phyloP scores from a whole-genome alignment of 2,888 invertebrate genomes.

The Oeneis ivallda region DNA sequence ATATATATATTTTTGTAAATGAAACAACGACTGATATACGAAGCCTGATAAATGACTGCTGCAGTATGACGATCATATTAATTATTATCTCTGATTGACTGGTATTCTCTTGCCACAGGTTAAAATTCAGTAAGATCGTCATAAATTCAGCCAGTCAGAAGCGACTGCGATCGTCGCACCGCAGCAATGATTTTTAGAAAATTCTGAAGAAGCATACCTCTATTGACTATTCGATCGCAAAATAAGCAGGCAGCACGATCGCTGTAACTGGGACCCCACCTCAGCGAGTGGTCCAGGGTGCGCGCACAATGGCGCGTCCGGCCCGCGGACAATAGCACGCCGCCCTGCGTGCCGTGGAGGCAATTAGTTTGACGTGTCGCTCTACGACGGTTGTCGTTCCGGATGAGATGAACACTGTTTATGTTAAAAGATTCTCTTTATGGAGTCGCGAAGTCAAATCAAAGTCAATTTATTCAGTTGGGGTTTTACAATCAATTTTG shows the following conservation, averaged over 20 bases:
- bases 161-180: no score
- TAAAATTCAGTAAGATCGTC: no score
- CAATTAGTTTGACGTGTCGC: constrained; percentile 12
- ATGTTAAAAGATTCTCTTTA: background rate
- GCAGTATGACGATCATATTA: no score
- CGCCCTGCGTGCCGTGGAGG: constrained; percentile 17
- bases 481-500: background rate
- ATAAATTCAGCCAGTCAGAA: no score
- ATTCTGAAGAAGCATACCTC: no score
- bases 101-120: no score
- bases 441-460: background rate
- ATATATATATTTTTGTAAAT: no score
- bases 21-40: no score
- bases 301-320: constrained; percentile 44
- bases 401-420: background rate
- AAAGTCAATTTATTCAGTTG: background rate
- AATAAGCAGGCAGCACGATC: constrained; percentile 13
- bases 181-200: no score
- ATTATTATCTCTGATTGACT: no score
- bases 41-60: no score
- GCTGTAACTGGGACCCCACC: constrained; percentile 44
- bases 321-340: constrained; percentile 39
- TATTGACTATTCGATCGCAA: no score
- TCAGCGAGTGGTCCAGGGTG: constrained; percentile 37
- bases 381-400: constrained; percentile 3